A percentile compares a stretch with the other conserved stretches of the same genome.
phyloP scores from a whole-genome alignment of 2,797 vertebrate species.

The Sebastes trivittatus region DNA sequence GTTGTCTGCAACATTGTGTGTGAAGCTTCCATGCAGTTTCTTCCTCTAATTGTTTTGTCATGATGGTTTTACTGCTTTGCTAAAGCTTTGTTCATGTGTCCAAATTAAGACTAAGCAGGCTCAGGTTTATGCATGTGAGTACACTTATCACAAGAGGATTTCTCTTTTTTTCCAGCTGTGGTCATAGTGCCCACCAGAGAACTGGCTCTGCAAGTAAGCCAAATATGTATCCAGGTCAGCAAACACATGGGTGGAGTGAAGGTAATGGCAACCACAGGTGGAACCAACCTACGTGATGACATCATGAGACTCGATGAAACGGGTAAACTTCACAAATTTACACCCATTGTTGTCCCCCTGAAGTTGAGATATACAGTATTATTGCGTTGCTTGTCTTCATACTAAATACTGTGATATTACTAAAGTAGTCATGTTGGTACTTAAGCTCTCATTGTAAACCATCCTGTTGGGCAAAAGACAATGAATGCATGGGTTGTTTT shows the following conservation, averaged over 20 bases:
- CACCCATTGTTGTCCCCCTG: neutral
- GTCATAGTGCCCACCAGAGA: constrained; percentile 99
- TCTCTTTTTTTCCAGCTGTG: constrained; percentile 84
- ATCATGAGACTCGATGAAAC: constrained; percentile 99
- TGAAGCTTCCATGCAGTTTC: neutral
- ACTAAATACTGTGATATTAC: neutral
- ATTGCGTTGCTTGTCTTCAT: neutral
- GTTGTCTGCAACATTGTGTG: neutral
- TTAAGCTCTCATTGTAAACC: neutral
- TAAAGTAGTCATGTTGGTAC: neutral
- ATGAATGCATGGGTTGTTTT: neutral
- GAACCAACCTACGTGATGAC: constrained; percentile 98
- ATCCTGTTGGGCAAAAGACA: neutral
- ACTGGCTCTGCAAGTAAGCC: constrained; percentile 99
- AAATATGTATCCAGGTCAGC: constrained; percentile 99
- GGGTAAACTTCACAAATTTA: constrained; percentile 73
- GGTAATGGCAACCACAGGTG: constrained; percentile 99
- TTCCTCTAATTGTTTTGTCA: neutral
- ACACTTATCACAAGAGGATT: neutral
- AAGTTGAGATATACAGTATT: neutral
- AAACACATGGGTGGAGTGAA: constrained; percentile 99
- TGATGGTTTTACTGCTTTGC: neutral
- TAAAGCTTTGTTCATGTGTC: neutral
- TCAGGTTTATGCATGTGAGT: neutral
- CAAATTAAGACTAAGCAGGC: neutral